Evolutionary conservation across 2,113 vertebrate genomes (phyloP), one percentile per base, ranked within the genome.

Genomic region (Salminus brasiliensis): DNA sequence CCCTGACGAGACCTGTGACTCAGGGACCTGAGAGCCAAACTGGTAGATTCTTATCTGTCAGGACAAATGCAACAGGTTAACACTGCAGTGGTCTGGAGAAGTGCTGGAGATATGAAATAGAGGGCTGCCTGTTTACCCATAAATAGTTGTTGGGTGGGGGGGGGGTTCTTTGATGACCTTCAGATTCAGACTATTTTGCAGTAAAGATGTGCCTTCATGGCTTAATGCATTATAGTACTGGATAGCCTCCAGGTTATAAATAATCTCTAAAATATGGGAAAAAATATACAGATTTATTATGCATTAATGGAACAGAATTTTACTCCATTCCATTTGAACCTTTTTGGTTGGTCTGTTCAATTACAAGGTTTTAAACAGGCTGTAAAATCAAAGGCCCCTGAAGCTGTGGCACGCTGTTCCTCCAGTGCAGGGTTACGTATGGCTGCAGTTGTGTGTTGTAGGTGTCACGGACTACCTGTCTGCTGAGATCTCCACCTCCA

Each of bases 401-500:
- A 15, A 1, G 18, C 32, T 25, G 13, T 30, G 39, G 27, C 45
- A 4, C 23, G 16, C 32, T 7, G 27, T 52, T 69, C 65, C 76
- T 63, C 11, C 30, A 15, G 34, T 9, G 39, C 74, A 57, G 39
- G 18, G 52, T 84, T 81, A 84, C 65, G 39, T 55, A 83, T 69
- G 66, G 45, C 69, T 69, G 67, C 41, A 79, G 72, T 83, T 86
- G 49, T 90, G 5, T 90, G 47, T 91, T 84, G 4, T 85, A 94
- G 93, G 92, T 77, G 87, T 92, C 21, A 88, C 77, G 32, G 93
- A 94, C 83, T 94, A 95, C 83, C 87, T 95, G 79, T 85, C 86
- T n/a, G 90, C 93, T 23, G 93, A 95, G 86, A 93, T 94, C 84
- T 93, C 94, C 79, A 93, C 92, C 82, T 94, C 93, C 81, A 94